phyloP scores from a whole-genome alignment of 2,797 vertebrate genomes.

The Chelon labrosus region DNA sequence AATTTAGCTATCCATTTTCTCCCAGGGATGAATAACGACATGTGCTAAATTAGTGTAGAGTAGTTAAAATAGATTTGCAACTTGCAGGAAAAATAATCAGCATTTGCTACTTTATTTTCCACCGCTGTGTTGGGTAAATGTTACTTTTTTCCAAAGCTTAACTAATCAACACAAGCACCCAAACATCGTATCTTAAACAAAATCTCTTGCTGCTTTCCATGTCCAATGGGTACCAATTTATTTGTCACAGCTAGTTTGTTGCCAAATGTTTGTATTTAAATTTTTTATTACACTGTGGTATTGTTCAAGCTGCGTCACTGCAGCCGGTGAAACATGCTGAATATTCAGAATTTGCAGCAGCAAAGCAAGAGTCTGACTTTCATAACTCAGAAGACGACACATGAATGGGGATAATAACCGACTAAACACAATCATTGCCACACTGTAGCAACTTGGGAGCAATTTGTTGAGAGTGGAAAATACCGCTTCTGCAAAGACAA shows the following conservation, averaged over 20 bases:
- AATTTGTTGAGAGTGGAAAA: conserved; percentile 43
- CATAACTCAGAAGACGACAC: conserved; percentile 51
- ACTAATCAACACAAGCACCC: conserved; percentile 19
- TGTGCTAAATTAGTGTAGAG: conserved; percentile 21
- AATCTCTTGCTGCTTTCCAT: conserved; percentile 30
- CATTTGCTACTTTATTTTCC: conserved; percentile 10
- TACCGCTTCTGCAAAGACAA: conserved; percentile 25
- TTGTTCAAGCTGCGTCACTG: conserved; percentile 53
- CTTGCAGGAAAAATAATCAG: conserved; percentile 36
- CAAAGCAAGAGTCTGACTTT: conserved; percentile 26
- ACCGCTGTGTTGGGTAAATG: conserved; percentile 9
- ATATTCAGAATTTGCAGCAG: conserved; percentile 48
- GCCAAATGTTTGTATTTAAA: conserved; percentile 51
- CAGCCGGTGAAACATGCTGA: conserved; percentile 52
- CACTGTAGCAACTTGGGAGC: conserved; percentile 24
- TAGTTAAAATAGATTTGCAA: conserved; percentile 10
- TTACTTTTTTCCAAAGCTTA: conserved; percentile 10
- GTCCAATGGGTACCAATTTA: conserved; percentile 32
- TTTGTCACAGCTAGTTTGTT: conserved; percentile 59
- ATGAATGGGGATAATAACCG: conserved; percentile 33
- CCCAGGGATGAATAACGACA: conserved; percentile 30
- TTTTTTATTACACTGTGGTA: conserved; percentile 63
- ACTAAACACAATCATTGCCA: conserved; percentile 22
- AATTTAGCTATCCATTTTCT: conserved; percentile 49
- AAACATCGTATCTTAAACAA: conserved; percentile 24